Conservation (phyloP, 2,888 invertebrate genomes). For the Pilophorus perplexus region DNA sequence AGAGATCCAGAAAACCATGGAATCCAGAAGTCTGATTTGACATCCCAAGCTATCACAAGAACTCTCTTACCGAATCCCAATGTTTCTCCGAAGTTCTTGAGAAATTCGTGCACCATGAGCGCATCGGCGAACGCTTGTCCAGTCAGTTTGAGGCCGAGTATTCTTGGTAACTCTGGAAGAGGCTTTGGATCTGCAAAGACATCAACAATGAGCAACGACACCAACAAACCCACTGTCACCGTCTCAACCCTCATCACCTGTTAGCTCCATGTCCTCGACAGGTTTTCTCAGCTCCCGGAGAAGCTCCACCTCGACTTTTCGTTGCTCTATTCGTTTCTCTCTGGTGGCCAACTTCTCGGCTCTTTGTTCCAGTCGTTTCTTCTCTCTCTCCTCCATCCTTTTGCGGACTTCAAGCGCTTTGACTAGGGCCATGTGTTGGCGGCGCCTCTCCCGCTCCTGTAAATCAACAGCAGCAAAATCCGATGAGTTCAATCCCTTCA, state of each 20-base stretch:
- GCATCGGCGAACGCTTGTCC: constrained; percentile 89
- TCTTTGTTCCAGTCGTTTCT: constrained; percentile 63
- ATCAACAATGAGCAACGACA: no score
- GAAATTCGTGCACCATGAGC: constrained; percentile 93
- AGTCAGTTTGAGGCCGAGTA: constrained; percentile 75
- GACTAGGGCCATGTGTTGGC: constrained; percentile 87
- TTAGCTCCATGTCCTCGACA: constrained; percentile 84
- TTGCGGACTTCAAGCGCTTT: constrained; percentile 82
- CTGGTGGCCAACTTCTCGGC: constrained; percentile 81
- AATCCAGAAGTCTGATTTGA: background rate
- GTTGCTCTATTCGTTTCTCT: constrained; percentile 77
- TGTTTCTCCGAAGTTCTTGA: constrained; percentile 93
- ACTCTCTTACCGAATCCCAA: constrained; percentile 84
- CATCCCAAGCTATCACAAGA: background rate
- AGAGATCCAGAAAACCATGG: no score
- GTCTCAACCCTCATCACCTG: no score
- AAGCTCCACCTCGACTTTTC: constrained; percentile 64
- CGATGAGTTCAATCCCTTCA: no score
- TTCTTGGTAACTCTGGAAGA: constrained; percentile 69
- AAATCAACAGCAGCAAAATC: constrained; percentile 43
- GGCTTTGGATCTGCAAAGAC: constrained; percentile 61
- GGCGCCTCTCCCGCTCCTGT: constrained; percentile 81
- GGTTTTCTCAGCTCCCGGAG: constrained; percentile 78
- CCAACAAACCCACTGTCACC: no score
- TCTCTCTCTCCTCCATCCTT: constrained; percentile 80